phyloP scores from a whole-genome alignment of 1,140 invertebrate species.

The Trichogramma pretiosum region DNA sequence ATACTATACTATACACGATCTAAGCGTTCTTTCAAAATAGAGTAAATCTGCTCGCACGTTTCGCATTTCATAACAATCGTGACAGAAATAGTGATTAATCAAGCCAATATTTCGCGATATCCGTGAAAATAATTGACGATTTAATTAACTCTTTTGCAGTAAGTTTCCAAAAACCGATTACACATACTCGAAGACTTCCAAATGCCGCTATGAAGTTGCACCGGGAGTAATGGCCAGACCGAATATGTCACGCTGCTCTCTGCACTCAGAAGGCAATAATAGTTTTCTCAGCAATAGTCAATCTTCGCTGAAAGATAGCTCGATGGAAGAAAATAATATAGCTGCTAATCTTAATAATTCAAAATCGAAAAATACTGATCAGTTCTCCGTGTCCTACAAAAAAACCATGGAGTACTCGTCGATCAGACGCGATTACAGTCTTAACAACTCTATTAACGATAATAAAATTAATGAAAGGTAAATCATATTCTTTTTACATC shows the following conservation, averaged over 20 bases:
- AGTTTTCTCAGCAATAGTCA: slow-evolving; percentile 27
- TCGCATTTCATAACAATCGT: too few species aligned
- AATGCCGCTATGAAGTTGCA: slow-evolving; percentile 64
- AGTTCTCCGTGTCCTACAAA: too few species aligned
- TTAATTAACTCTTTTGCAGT: slow-evolving; percentile 22
- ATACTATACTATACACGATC: too few species aligned
- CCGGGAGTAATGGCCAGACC: slow-evolving; percentile 70
- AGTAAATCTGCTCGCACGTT: too few species aligned
- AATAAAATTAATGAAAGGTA: slow-evolving; percentile 14
- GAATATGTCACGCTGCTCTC: slow-evolving; percentile 67
- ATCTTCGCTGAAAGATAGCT: slow-evolving; percentile 21
- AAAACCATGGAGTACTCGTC: too few species aligned
- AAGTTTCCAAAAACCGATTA: slow-evolving; percentile 76
- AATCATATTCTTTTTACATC: background rate
- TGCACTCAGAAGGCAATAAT: slow-evolving; percentile 33
- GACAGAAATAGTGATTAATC: too few species aligned
- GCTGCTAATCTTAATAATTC: too few species aligned
- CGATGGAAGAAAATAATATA: slow-evolving; percentile 12
- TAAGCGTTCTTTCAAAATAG: too few species aligned
- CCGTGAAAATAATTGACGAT: background rate
- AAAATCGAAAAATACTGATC: too few species aligned
- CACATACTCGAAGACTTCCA: slow-evolving; percentile 66
- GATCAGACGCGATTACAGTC: too few species aligned
- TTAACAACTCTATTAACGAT: slow-evolving; percentile 4
- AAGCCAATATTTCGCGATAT: background rate